Evolutionary conservation across 2,797 vertebrate species (phyloP), one percentile per base, ranked within the genome.

Genomic region (Micromesistius poutassou): DNA sequence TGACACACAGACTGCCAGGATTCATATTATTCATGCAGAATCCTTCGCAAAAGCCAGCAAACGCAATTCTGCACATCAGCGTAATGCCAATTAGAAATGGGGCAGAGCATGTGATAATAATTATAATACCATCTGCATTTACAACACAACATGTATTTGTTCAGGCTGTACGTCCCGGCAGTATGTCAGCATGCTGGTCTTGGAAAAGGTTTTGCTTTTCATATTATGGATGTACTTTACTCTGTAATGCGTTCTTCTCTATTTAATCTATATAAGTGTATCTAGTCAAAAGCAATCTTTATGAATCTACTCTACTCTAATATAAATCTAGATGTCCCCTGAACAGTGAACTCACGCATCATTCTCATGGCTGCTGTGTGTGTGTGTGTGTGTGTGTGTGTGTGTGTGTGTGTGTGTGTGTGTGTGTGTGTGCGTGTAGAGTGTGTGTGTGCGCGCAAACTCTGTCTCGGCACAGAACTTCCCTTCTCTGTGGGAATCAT

Each of bases 401-500:
- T 62, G 6, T 62, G 55, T 62, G 55, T 7, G 19, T 62, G 55
- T 25, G 22, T 8, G 22, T 50, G 14, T 50, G 14, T 50, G 46
- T 50, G 46, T 50, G 46, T 8, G 55, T 62, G 6, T 25, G 55
- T 25, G 22, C 25, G 55, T 25, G 55, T 62, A n/a, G n/a, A n/a
- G 55, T 62, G 55, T 62, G 55, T 7, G 19, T 62, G 55, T 25
- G 22, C 6, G 19, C 8, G 55, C 6, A 7, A 4, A 62, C 22
- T 2, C 5, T 62, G 55, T 62, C 55, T 62, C 55, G 55, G 55
- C 55, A n/a, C 77, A 74, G 78, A 82, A 77, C 83, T 76, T 4
- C 35, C 85, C 81, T 85, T 84, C 73, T 50, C 40, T 62, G 72
- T 28, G 50, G 75, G 66, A 71, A 66, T 75, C 28, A 75, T 78